Percentiles rank a stretch among this genome's conserved stretches.
Conservation (phyloP, 2,888 invertebrate genomes). For the Meandrusa payeni region DNA sequence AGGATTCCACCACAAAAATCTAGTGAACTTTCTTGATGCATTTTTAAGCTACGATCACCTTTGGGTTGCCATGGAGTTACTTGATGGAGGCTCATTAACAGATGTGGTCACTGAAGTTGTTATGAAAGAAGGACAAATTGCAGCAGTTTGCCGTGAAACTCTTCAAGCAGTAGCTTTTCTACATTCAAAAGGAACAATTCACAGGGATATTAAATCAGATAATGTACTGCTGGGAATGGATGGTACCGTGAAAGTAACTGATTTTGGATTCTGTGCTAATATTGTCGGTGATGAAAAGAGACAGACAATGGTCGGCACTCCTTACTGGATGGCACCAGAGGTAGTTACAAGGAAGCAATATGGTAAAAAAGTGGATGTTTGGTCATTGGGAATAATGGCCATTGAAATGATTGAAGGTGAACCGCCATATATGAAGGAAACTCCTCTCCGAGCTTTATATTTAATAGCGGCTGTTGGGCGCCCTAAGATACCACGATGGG, state of each 20-base stretch:
- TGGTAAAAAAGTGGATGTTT: conserved; percentile 95
- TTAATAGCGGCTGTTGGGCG: conserved; percentile 97
- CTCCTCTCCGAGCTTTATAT: conserved; percentile 94
- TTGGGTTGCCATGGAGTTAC: conserved; percentile 98
- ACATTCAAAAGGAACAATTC: conserved; percentile 94
- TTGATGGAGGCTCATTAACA: conserved; percentile 97
- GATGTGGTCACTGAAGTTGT: conserved; percentile 98
- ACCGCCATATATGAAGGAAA: conserved; percentile 97
- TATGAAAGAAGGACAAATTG: conserved; percentile 98
- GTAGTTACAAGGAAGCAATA: conserved; percentile 96
- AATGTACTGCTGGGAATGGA: conserved; percentile 97
- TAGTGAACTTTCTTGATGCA: conserved; percentile 97
- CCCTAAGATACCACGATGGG: conserved; percentile 93
- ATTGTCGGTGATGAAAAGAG: conserved; percentile 96
- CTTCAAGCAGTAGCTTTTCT: conserved; percentile 94
- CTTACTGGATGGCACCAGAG: conserved; percentile 99
- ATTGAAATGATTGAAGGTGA: conserved; percentile 97
- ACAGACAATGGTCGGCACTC: conserved; percentile 99
- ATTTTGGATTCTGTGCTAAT: conserved; percentile 99
- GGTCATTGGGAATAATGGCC: conserved; percentile 99
- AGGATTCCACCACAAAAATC: conserved; percentile 95
- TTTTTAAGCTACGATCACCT: conserved; percentile 95
- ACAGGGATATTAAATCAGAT: conserved; percentile 98
- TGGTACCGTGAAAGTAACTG: conserved; percentile 94
- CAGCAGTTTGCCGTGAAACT: conserved; percentile 93